Conservation (phyloP, 37 sponge, comb jelly and placozoan species). For the Chondrilla cf. caribensis region DNA sequence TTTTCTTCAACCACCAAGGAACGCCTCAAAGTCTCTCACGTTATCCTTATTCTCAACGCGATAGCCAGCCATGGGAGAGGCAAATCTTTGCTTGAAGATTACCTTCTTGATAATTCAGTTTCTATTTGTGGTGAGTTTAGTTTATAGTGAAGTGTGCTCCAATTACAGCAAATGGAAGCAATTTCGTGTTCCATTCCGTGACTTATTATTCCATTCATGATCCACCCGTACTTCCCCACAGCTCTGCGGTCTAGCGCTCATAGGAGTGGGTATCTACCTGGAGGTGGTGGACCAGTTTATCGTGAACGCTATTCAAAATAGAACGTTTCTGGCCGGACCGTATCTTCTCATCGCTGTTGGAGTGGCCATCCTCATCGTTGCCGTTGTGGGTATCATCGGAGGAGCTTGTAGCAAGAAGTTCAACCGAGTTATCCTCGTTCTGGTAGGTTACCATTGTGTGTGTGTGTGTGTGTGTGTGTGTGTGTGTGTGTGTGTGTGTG, state of each 20-base stretch:
- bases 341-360: constrained; percentile 64
- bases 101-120: constrained; percentile 52
- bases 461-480: neutral
- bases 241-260: constrained; percentile 46
- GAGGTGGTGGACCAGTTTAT: constrained; percentile 27
- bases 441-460: constrained; percentile 57
- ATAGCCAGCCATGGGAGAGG: constrained; percentile 14
- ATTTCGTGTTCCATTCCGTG: too few species aligned
- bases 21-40: too few species aligned
- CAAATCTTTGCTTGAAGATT: constrained; percentile 52
- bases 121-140: constrained; percentile 44
- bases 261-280: constrained; percentile 56
- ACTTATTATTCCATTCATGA: too few species aligned
- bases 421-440: constrained; percentile 47
- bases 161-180: too few species aligned
- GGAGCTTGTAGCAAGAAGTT: constrained; percentile 35
- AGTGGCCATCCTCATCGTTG: constrained; percentile 32
- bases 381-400: constrained; percentile 57
- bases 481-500: constrained; percentile 11
- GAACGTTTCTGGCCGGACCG: constrained; percentile 38
- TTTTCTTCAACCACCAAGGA: too few species aligned
- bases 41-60: too few species aligned
- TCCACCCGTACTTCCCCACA: constrained; percentile 12
- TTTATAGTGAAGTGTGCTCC: neutral
- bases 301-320: neutral